Base-by-base conservation (phyloP, 1,140 invertebrate genomes). In the Neodiprion pinetum region DNA sequence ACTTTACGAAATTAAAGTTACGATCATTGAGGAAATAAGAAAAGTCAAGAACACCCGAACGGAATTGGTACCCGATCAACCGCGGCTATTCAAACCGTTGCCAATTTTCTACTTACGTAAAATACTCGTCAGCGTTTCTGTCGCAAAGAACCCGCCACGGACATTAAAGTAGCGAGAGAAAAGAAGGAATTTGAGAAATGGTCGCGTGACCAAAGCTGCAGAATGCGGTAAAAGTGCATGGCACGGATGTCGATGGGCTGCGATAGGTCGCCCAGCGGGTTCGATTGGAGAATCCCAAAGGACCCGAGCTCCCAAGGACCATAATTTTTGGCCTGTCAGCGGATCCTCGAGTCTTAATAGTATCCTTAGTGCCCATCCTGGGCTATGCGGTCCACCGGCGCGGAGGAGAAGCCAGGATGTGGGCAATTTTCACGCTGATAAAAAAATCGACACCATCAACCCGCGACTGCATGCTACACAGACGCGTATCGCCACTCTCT, bases 341-440 rank as follows among this genome's bases (percentile, higher is more conserved):
- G 9, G 53, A 61, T 61, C 53, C 53, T 61, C 53, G 11, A 61
- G 53, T 61, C 53, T 61, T 61, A 61, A 61, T 61, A 61, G 11
- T 61, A 61, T 61, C 53, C 53, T 61, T 61, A 61, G 53, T 40
- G 28, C 28, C 28, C 53, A 61, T 9, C n/a, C 5, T 17, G 53
- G 53, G 9, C 28, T 40, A 40, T 40, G 28, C 28, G 28, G 28
- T 40, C 28, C 28, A 40, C 28, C 28, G 28, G 28, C 28, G 28
- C 11, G 65, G 75, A 74, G 72, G 23, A 40, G 28, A 40, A 40
- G 28, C 71, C 80, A 80, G 80, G 80, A 80, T 79, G 80, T 76
- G 61, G 78, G 76, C 76, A 80, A 80, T 80, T 79, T 80, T 79
- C 75, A 78, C 80, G 77, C 76, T 78, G 75, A 78, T 76, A 76